These are phyloP conservation scores for Helogale parvula DNA, from an alignment of 2,113 vertebrate genomes.

Conservation along the genomic window DNA sequence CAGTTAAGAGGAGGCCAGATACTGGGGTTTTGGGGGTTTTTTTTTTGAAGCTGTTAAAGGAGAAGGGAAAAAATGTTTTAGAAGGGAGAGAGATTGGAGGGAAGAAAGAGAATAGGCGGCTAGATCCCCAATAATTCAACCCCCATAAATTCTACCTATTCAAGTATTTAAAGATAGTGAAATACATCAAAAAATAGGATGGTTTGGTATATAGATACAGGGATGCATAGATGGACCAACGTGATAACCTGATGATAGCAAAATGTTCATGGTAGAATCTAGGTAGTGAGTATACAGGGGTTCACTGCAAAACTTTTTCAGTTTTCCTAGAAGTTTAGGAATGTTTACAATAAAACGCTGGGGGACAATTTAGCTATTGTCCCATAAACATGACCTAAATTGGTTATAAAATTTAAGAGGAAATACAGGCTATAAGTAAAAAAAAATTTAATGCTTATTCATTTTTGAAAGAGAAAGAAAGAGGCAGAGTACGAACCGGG, in stretches of 20 bases:
- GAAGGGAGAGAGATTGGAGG: neutral
- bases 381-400: neutral
- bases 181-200: neutral
- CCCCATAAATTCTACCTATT: neutral
- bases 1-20: neutral
- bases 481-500: too few species aligned
- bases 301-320: neutral
- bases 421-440: neutral
- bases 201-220: accelerated
- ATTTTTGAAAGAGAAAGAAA: too few species aligned
- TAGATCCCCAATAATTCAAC: neutral
- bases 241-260: neutral
- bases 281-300: neutral
- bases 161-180: neutral
- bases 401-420: neutral
- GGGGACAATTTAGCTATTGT: neutral
- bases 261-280: neutral
- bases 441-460: too few species aligned
- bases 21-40: accelerated
- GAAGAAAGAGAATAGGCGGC: neutral
- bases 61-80: neutral
- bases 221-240: neutral
- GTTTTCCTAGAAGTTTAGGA: neutral
- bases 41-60: neutral
- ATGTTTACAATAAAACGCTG: neutral